These are phyloP conservation scores for Sparus aurata DNA, from an alignment of 2,797 vertebrate species.

Conservation along the genomic window DNA sequence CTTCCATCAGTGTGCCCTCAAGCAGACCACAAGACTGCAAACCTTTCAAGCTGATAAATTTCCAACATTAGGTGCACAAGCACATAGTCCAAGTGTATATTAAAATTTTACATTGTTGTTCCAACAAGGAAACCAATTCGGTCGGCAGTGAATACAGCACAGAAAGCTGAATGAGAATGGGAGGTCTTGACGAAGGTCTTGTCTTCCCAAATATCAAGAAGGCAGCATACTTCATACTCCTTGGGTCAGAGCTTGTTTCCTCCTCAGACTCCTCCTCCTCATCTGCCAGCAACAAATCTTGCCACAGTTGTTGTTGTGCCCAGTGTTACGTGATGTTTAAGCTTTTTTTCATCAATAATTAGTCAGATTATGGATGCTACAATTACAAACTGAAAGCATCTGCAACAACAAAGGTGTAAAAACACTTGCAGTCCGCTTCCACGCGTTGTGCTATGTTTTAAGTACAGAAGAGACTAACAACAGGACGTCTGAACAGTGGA, in stretches of 20 bases:
- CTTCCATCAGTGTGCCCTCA: conserved; percentile 19
- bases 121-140: not conserved
- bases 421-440: not conserved
- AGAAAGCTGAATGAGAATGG: not conserved
- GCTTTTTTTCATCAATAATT: too few relatives aligned
- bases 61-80: not conserved
- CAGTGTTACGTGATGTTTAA: too few relatives aligned
- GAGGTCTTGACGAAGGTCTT: not conserved
- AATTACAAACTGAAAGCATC: too few relatives aligned
- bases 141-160: not conserved
- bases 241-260: not conserved
- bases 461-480: not conserved
- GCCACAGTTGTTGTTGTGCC: too few relatives aligned
- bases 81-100: not conserved
- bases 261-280: not conserved
- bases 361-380: too few relatives aligned
- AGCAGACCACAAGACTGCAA: conserved; percentile 5
- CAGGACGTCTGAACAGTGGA: not conserved
- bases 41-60: conserved; percentile 9
- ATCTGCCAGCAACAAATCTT: not conserved
- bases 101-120: not conserved
- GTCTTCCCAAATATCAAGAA: not conserved
- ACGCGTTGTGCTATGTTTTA: not conserved
- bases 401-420: too few relatives aligned
- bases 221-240: not conserved